Percentiles rank a stretch among this genome's conserved stretches.
Evolutionary conservation across 2,888 invertebrate genomes (phyloP).

Genomic region (Villa cingulata): DNA sequence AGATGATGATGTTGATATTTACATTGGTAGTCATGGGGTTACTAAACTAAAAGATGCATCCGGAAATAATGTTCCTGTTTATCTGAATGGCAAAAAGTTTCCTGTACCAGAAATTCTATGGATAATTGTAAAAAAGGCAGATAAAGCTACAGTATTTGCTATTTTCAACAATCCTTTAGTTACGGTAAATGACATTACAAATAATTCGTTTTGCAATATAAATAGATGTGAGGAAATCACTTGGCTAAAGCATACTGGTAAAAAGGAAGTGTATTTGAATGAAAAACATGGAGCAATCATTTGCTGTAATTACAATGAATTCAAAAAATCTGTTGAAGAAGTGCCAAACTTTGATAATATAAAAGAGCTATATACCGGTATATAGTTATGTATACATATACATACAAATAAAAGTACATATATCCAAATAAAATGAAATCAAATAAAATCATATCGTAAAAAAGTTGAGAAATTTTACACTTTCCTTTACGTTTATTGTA

Average conservation of each 20-base stretch:
- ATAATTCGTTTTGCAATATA: constrained; percentile 15
- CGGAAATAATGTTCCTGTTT: constrained; percentile 18
- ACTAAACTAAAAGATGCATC: constrained; percentile 12
- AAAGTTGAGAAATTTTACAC: no score
- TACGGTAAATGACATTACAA: constrained; percentile 11
- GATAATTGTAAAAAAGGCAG: constrained; percentile 19
- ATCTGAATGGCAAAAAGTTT: constrained; percentile 18
- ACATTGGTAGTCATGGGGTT: constrained; percentile 22
- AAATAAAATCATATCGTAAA: no score
- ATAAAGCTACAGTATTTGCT: constrained; percentile 18
- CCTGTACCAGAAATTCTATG: constrained; percentile 23
- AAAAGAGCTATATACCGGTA: neutral
- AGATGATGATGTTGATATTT: constrained; percentile 18
- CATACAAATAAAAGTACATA: no score
- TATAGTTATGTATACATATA: no score
- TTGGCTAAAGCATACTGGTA: constrained; percentile 16
- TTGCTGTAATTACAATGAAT: constrained; percentile 3
- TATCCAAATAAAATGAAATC: no score
- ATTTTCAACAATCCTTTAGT: constrained; percentile 19
- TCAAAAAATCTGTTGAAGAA: constrained; percentile 1
- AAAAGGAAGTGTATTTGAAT: neutral
- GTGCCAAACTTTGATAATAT: neutral
- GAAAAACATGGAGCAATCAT: neutral
- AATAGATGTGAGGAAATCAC: constrained; percentile 20
- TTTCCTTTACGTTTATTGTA: no score